A percentile compares a stretch with the other conserved stretches of the same genome.
These are phyloP conservation scores for Lordiphosa mommai DNA, from an alignment of 1,140 invertebrate species.

Conservation along the genomic window DNA sequence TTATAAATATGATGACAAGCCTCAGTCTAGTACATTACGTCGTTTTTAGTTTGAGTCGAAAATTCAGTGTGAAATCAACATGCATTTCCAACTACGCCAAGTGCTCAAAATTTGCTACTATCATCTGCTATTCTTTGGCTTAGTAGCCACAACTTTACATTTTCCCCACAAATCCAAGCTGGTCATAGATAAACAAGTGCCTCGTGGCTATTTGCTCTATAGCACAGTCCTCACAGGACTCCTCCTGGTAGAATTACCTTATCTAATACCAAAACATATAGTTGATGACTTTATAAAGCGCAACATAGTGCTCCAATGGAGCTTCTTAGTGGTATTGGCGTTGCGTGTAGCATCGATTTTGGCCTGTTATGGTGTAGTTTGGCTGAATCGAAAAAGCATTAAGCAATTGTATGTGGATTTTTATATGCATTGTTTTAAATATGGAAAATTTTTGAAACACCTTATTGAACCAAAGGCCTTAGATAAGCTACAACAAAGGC, in stretches of 20 bases:
- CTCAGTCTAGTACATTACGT: too few relatives aligned
- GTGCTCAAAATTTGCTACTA: slow-evolving; percentile 28
- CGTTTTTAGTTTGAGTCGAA: not conserved
- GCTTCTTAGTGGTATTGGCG: not conserved
- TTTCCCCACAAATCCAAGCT: not conserved
- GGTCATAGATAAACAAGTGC: not conserved
- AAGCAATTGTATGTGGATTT: slow-evolving; percentile 24
- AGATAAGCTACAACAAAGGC: slow-evolving; percentile 1
- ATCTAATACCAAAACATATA: slow-evolving; percentile 5
- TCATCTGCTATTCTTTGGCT: slow-evolving; percentile 25
- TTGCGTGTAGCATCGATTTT: slow-evolving; percentile 2
- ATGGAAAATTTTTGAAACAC: not conserved
- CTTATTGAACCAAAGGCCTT: slow-evolving; percentile 3
- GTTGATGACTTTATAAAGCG: slow-evolving; percentile 26
- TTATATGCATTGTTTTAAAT: slow-evolving; percentile 5
- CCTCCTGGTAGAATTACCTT: slow-evolving; percentile 18
- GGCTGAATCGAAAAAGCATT: slow-evolving; percentile 23
- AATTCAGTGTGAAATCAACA: slow-evolving; percentile 6
- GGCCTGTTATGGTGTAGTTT: slow-evolving; percentile 30
- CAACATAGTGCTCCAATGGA: slow-evolving; percentile 42
- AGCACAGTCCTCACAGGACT: slow-evolving; percentile 1
- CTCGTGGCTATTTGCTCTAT: slow-evolving; percentile 30
- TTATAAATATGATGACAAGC: too few relatives aligned
- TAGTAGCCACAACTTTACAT: slow-evolving; percentile 32
- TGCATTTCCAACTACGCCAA: slow-evolving; percentile 32